Percentiles rank a stretch among this genome's conserved stretches.
phyloP scores from a whole-genome alignment of 2,797 vertebrate species.

The Acanthiza pusilla region DNA sequence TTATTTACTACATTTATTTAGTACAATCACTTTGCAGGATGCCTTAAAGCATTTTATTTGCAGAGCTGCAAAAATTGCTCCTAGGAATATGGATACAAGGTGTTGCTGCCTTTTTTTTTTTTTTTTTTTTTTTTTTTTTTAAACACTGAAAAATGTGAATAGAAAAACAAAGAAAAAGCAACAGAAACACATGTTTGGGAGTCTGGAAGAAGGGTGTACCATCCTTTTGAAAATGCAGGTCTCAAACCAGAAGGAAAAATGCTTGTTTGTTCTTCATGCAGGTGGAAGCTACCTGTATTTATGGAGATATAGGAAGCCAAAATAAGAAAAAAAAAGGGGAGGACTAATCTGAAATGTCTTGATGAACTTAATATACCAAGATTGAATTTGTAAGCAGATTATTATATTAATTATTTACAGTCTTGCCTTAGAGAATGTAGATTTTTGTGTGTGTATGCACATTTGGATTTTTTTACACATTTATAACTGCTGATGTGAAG shows the following conservation, averaged over 20 bases:
- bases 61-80: constrained; percentile 9
- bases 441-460: constrained; percentile 4
- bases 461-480: not conserved
- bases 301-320: not conserved
- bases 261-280: not conserved
- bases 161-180: not conserved
- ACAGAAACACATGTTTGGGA: not conserved
- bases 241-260: not conserved
- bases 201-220: not conserved
- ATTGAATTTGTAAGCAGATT: not conserved
- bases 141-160: not conserved
- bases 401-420: constrained; percentile 54
- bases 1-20: constrained; percentile 54
- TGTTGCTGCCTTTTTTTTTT: no score
- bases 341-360: not conserved
- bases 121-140: no score
- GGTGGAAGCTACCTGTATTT: not conserved
- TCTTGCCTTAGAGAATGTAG: constrained; percentile 8
- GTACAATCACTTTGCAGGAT: constrained; percentile 31
- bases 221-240: not conserved
- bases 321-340: not conserved
- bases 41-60: not conserved
- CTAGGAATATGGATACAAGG: not conserved
- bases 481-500: constrained; percentile 39
- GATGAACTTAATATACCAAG: not conserved